Evolutionary conservation across 1,140 invertebrate species (phyloP), one percentile per base, ranked within the genome.

Genomic region (Sinonovacula constricta): DNA sequence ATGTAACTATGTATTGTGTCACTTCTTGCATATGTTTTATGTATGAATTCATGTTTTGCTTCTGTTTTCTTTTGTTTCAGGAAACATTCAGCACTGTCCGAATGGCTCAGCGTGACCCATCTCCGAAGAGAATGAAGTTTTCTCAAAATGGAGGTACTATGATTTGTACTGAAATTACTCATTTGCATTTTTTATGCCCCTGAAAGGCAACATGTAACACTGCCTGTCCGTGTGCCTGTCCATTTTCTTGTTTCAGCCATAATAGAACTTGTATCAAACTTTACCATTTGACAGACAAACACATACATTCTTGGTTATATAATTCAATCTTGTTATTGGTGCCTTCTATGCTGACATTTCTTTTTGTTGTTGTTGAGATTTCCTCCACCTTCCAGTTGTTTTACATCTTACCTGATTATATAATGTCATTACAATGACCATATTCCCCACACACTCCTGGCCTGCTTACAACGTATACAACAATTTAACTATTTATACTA

Each of bases 81-180:
- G n/a, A n/a, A n/a, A n/a, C n/a, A n/a, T n/a, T n/a, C n/a, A n/a
- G n/a, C n/a, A n/a, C n/a, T n/a, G n/a, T n/a, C n/a, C n/a, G n/a
- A n/a, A n/a, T n/a, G n/a, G n/a, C n/a, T n/a, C n/a, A n/a, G n/a
- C n/a, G n/a, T 28, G 59, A 62, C 22, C 72, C 72, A 66, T 36
- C 62, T 14, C 72, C 49, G 28, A 76, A 76, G 53, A 66, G 26
- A 65, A 65, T 76, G 34, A 75, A 75, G 24, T 75, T 75, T 26
- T 76, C 72, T 56, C 62, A 76, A 30, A 76, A 76, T 76, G 72
- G 72, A 67, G 72, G 72, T 76, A 74, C 26, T 22, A 18, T 30
- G 4, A 28, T 28, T 24, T 28, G 14, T 3, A 34, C 2, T 36
- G 1, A 34, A 1, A 5, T 65, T 34, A 2, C 3, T 30, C 15